These are phyloP conservation scores for Agrochola circellaris DNA, from an alignment of 2,888 invertebrate genomes.

Conservation along the genomic window DNA sequence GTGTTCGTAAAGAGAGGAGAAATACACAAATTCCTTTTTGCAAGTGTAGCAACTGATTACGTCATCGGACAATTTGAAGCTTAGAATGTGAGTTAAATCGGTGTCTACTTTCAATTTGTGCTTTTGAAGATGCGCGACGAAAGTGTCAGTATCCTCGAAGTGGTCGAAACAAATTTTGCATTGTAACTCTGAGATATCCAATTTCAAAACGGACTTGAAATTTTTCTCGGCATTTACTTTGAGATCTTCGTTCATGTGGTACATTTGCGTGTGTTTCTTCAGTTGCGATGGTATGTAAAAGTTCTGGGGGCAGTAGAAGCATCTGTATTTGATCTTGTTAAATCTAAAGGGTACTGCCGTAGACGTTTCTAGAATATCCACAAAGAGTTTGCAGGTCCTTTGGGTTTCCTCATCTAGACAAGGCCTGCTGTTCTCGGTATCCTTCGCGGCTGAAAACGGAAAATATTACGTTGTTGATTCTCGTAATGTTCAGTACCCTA, in stretches of 20 bases:
- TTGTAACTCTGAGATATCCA: slow-evolving; percentile 50
- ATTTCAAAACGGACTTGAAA: slow-evolving; percentile 21
- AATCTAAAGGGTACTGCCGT: slow-evolving; percentile 55
- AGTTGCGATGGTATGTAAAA: slow-evolving; percentile 42
- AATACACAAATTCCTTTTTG: slow-evolving; percentile 43
- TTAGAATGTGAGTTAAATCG: slow-evolving; percentile 44
- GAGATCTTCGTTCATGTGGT: slow-evolving; percentile 35
- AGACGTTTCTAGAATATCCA: slow-evolving; percentile 48
- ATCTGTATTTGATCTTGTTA: slow-evolving; percentile 51
- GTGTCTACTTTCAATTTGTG: slow-evolving; percentile 38
- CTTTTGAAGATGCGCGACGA: slow-evolving; percentile 43
- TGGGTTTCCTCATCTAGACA: slow-evolving; percentile 9
- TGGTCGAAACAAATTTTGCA: slow-evolving; percentile 50
- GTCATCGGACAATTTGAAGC: slow-evolving; percentile 55
- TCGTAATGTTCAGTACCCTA: not conserved
- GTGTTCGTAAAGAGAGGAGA: slow-evolving; percentile 51
- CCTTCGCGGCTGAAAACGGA: slow-evolving; percentile 48
- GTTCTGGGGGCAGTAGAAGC: slow-evolving; percentile 56
- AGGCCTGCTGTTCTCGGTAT: not conserved
- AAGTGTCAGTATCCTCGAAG: slow-evolving; percentile 26
- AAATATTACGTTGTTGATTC: slow-evolving; percentile 36
- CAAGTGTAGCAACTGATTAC: slow-evolving; percentile 55
- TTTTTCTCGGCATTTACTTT: slow-evolving; percentile 31
- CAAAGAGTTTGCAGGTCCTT: slow-evolving; percentile 32
- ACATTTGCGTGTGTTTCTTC: slow-evolving; percentile 33